These are phyloP conservation scores for Muscicapa striata DNA, from an alignment of 2,797 vertebrate species.

Conservation along the genomic window DNA sequence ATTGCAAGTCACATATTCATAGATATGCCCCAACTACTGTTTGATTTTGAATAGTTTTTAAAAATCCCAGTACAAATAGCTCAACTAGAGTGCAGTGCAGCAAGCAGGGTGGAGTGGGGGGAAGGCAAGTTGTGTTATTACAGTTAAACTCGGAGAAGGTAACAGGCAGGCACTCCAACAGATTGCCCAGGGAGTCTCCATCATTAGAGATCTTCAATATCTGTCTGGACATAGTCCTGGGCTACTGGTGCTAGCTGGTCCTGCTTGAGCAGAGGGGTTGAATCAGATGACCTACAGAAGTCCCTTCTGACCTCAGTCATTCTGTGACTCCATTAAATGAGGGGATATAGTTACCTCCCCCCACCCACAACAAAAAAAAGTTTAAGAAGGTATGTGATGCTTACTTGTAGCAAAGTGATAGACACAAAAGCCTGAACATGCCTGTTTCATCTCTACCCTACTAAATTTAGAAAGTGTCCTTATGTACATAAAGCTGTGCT, in stretches of 20 bases:
- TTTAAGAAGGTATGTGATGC: background rate
- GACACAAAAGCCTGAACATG: background rate
- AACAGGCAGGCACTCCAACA: background rate
- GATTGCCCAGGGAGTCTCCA: background rate
- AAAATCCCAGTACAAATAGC: background rate
- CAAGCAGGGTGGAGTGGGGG: background rate
- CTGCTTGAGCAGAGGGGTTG: background rate
- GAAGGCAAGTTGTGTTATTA: background rate
- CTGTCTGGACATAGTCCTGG: background rate
- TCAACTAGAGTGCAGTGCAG: background rate
- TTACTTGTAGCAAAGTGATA: background rate
- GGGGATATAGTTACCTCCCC: background rate
- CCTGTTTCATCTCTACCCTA: slow-evolving; percentile 22
- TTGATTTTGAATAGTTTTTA: background rate
- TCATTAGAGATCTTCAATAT: background rate
- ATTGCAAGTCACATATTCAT: background rate
- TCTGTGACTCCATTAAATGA: background rate
- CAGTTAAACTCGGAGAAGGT: background rate
- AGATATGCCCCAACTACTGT: background rate
- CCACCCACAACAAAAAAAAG: background rate
- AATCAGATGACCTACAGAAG: background rate
- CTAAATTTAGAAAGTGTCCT: slow-evolving; percentile 32
- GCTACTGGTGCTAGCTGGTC: background rate
- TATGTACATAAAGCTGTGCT: slow-evolving; percentile 54
- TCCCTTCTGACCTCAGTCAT: background rate